Conservation (phyloP, 2,888 invertebrate genomes). For the Clostera curtula region DNA sequence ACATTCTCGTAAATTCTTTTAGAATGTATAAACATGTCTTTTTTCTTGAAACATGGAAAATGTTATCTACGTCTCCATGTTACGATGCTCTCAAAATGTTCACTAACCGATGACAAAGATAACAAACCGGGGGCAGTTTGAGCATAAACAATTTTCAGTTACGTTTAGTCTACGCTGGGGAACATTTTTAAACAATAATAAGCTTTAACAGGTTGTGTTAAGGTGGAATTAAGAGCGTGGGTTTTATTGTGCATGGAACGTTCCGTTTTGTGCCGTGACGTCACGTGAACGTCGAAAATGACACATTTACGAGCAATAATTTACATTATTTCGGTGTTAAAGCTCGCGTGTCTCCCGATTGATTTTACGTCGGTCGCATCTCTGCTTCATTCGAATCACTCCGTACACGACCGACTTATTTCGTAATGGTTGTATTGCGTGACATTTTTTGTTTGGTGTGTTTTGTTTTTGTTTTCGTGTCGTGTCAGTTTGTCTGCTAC, state of each 20-base stretch:
- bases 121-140: constrained; percentile 53
- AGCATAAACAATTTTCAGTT: constrained; percentile 47
- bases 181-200: constrained; percentile 22
- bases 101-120: constrained; percentile 57
- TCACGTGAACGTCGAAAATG: constrained; percentile 71
- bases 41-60: no score
- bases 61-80: constrained; percentile 22
- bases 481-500: constrained; percentile 16
- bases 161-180: constrained; percentile 27
- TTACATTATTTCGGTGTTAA: constrained; percentile 71
- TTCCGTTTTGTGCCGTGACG: constrained; percentile 43
- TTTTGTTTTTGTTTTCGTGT: constrained; percentile 31
- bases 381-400: constrained; percentile 70
- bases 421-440: constrained; percentile 68
- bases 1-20: no score
- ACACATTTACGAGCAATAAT: constrained; percentile 73
- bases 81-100: no score
- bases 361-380: constrained; percentile 70
- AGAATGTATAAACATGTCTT: no score
- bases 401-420: constrained; percentile 62
- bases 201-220: constrained; percentile 23
- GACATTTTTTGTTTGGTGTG: constrained; percentile 43
- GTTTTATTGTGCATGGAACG: constrained; percentile 22
- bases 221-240: constrained; percentile 27
- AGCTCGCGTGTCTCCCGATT: constrained; percentile 70